Evolutionary conservation across 2,888 invertebrate genomes (phyloP), one percentile per base, ranked within the genome.

Genomic region (Automeris io): DNA sequence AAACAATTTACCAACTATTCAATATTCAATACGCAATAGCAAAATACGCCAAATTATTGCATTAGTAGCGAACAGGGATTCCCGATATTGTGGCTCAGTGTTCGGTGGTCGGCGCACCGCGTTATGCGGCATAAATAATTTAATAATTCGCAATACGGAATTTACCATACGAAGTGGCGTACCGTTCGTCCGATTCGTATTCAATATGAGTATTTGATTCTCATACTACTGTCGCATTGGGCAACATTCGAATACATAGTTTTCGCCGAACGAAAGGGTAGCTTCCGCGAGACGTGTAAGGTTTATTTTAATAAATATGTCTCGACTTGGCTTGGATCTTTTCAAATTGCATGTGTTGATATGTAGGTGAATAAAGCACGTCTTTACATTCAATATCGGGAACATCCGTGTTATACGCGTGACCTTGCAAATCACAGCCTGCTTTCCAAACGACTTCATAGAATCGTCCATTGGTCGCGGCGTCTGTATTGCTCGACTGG

Each of bases 21-120:
- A 83, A 83, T 83, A 86, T 86, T 85, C 86, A 82, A 85, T 82
- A 79, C 78, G 77, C 80, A 81, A 83, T 83, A 82, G 82, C 78
- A 85, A 86, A 85, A 86, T 86, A 85, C 85, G 77, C 85, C 85
- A 86, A 86, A 86, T 86, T 86, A 86, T 86, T 86, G 82, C 83
- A 85, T 86, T 85, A 86, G 82, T 76, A 78, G 75, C 68, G 73
- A 81, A 77, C 77, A 77, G 85, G 86, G 85, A 86, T 85, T 86
- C 85, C 86, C 83, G 75, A 85, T 86, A 85, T 80, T 83, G 83
- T 79, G 83, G 85, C 82, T 77, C 78, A 76, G 82, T 72, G 83
- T 73, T 82, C 82, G 77, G 68, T 59, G 62, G 70, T 68, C 71
- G 67, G 67, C 66, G 64, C 72, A 70, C 72, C 72, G 74, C 74